Percentiles rank a stretch among this genome's conserved stretches.
Conservation (phyloP, 2,888 invertebrate species). For the Lithophane semibrunnea region DNA sequence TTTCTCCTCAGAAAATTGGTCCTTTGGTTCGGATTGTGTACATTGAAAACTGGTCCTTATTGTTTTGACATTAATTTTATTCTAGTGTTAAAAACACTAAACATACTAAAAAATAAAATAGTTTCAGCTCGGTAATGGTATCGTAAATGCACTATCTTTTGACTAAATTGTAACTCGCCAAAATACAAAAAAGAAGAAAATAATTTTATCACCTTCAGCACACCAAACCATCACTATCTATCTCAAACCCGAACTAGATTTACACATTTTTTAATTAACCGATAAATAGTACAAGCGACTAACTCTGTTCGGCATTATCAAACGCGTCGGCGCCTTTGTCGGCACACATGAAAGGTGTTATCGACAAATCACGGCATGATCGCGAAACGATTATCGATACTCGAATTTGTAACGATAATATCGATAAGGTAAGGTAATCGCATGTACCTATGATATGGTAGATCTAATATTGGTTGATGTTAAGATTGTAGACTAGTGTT, state of each 20-base stretch:
- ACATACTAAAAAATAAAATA: not conserved
- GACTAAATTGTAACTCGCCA: not conserved
- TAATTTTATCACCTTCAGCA: slow-evolving; percentile 4
- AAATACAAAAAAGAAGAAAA: slow-evolving; percentile 18
- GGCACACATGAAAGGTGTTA: slow-evolving; percentile 70
- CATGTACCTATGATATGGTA: slow-evolving; percentile 60
- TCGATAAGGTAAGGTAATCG: slow-evolving; percentile 66
- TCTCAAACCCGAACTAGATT: slow-evolving; percentile 51
- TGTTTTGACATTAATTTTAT: too few species aligned
- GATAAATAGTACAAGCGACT: slow-evolving; percentile 65
- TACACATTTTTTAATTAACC: slow-evolving; percentile 67
- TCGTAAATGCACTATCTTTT: not conserved
- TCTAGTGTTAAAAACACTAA: too few species aligned
- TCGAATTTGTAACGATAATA: slow-evolving; percentile 66
- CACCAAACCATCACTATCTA: slow-evolving; percentile 30
- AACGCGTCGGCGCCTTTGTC: slow-evolving; percentile 75
- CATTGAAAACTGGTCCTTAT: too few species aligned
- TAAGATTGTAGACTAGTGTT: slow-evolving; percentile 60
- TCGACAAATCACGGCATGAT: slow-evolving; percentile 71
- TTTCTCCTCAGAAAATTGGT: too few species aligned
- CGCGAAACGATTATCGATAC: slow-evolving; percentile 68
- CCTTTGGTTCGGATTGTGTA: too few species aligned
- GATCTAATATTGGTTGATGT: slow-evolving; percentile 66
- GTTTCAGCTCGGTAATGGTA: not conserved
- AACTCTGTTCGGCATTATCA: slow-evolving; percentile 72